Base-by-base conservation (phyloP, 2,113 vertebrate species). In the Oncorhynchus nerka region DNA sequence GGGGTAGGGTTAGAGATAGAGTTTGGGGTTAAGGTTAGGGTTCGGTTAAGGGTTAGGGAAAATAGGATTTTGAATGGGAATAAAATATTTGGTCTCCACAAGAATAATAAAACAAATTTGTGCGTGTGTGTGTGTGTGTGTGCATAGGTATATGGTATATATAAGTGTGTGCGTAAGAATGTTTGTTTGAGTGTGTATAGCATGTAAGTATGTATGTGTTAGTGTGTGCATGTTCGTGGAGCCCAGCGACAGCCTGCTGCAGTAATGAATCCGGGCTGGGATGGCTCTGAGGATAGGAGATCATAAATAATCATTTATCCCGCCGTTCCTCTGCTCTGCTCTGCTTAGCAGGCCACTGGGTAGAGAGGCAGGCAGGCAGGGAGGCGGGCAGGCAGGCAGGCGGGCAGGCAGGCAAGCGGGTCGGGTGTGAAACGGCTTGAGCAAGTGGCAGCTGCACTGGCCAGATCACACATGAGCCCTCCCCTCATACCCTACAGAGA, bases 231-330 rank as follows among this genome's bases (percentile, higher is more conserved):
- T 75, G 49, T 73, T 75, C 30, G 73, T 64, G 85, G 59, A 26
- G 49, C 65, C 30, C 88, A 84, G 86, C 72, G 84, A 86, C 88
- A 92, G 89, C 91, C 92, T 92, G 91, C 88, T 88, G 84, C 86
- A 83, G 86, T 94, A 94, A 94, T 94, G 91, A 93, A 91, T 89
- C 87, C 90, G 86, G 85, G 86, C 89, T 86, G 89, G 90, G 91
- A 92, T 88, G 84, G 92, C 88, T 87, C 87, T 91, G 89, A 90
- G 91, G 92, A 92, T 92, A 86, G 87, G 89, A 91, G 89, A 93
- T 94, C 93, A 93, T 94, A 93, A 93, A 94, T 93, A 94, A 94
- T 93, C 89, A 93, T 93, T 93, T 93, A 92, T 93, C 90, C 88
- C 75, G 78, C 84, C 81, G 86, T 88, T 90, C 90, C 87, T 20